These are phyloP conservation scores for Cassiopea xamachana DNA, from an alignment of 30 jellyfish, hydroid and myxozoan genomes.

Conservation along the genomic window DNA sequence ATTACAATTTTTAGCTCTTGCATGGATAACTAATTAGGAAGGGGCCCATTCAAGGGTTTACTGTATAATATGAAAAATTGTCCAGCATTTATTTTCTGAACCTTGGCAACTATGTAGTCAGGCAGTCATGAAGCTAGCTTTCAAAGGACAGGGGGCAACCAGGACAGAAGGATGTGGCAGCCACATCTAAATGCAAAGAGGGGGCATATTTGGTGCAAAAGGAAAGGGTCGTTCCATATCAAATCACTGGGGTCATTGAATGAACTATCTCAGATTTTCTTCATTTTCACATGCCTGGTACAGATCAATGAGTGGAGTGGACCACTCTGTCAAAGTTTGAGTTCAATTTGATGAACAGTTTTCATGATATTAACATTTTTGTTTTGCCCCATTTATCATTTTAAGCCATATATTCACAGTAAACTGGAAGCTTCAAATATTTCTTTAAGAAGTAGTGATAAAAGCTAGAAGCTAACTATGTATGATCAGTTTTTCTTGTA, in stretches of 20 bases:
- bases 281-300: not conserved
- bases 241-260: not conserved
- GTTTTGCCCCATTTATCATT: not conserved
- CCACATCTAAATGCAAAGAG: too few species aligned
- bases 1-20: too few species aligned
- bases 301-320: not conserved
- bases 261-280: not conserved
- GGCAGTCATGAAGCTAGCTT: too few species aligned
- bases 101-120: too few species aligned
- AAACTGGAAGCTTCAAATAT: not conserved
- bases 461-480: not conserved
- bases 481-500: not conserved
- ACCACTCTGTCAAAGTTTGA: not conserved
- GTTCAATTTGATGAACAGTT: not conserved
- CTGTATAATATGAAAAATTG: too few species aligned
- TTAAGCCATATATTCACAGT: not conserved
- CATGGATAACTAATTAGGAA: too few species aligned
- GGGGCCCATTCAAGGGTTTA: too few species aligned
- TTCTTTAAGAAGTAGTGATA: not conserved
- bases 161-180: too few species aligned
- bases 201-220: too few species aligned
- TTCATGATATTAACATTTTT: not conserved
- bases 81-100: too few species aligned
- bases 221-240: not conserved
- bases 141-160: too few species aligned